A percentile compares a stretch with the other conserved stretches of the same genome.
These are phyloP conservation scores for Aplodontia rufa DNA, from an alignment of 2,113 vertebrate species.

Conservation along the genomic window DNA sequence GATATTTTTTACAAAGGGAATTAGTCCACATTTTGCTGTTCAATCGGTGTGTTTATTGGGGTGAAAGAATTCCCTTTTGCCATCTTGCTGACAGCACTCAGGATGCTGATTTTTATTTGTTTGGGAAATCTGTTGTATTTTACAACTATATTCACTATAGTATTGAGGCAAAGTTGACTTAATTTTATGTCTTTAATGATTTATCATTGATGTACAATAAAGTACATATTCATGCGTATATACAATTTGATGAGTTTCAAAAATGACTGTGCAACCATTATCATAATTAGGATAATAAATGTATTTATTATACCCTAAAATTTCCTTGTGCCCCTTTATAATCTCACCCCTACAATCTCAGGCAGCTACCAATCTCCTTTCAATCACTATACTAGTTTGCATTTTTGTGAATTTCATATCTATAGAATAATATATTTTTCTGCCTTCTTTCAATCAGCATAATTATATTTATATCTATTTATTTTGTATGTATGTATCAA, in stretches of 20 bases:
- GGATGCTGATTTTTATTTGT: background rate
- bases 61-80: background rate
- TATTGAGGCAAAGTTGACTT: background rate
- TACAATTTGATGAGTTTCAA: constrained; percentile 1
- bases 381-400: background rate
- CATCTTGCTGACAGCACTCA: background rate
- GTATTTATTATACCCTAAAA: background rate
- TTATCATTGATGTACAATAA: background rate
- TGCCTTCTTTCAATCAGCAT: background rate
- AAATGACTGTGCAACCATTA: background rate
- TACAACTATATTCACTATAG: background rate
- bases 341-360: background rate
- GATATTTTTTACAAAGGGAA: background rate
- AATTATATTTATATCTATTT: background rate
- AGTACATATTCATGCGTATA: background rate
- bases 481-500: background rate
- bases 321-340: background rate
- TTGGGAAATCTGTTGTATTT: constrained; percentile 26
- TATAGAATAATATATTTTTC: background rate
- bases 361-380: background rate
- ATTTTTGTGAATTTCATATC: constrained; percentile 19
- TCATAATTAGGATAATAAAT: background rate
- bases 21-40: background rate
- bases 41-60: background rate
- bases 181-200: constrained; percentile 22